Percentiles rank a stretch among this genome's conserved stretches.
Evolutionary conservation across 2,888 invertebrate species (phyloP).

Genomic region (Theretra japonica): DNA sequence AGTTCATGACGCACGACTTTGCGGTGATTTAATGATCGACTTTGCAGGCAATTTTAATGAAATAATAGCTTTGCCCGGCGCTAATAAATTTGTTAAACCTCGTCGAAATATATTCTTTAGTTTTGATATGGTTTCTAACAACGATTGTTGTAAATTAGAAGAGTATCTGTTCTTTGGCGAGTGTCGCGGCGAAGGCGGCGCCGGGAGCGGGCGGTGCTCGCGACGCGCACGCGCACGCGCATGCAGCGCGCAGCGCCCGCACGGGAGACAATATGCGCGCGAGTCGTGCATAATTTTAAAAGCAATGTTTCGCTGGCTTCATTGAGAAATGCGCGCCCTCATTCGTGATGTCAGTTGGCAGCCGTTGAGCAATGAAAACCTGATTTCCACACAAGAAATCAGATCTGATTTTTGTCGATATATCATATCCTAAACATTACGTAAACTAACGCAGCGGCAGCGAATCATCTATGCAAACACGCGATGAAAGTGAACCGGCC

Average conservation of each 20-base stretch:
- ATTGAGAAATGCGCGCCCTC: conserved; percentile 81
- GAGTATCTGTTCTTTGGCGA: neutral
- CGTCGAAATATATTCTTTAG: neutral
- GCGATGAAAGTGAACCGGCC: conserved; percentile 65
- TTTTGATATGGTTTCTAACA: neutral
- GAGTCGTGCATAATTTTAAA: conserved; percentile 81
- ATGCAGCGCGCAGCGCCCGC: conserved; percentile 40
- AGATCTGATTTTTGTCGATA: conserved; percentile 66
- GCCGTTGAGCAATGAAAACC: conserved; percentile 78
- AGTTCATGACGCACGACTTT: conserved; percentile 23
- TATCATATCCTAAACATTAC: conserved; percentile 51
- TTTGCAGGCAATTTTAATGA: neutral
- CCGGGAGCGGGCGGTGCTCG: neutral
- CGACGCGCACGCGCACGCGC: conserved; percentile 28
- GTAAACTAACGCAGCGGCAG: conserved; percentile 51
- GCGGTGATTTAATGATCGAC: conserved; percentile 11
- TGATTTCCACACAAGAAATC: conserved; percentile 78
- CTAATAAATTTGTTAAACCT: neutral
- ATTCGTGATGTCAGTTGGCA: conserved; percentile 77
- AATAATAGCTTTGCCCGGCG: neutral
- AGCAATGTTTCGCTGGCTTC: conserved; percentile 79
- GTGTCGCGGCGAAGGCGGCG: neutral
- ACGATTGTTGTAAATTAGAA: neutral
- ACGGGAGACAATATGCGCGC: conserved; percentile 66
- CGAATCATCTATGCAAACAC: conserved; percentile 52